Evolutionary conservation across 2,113 vertebrate genomes (phyloP), one percentile per base, ranked within the genome.

Genomic region (Orycteropus afer): DNA sequence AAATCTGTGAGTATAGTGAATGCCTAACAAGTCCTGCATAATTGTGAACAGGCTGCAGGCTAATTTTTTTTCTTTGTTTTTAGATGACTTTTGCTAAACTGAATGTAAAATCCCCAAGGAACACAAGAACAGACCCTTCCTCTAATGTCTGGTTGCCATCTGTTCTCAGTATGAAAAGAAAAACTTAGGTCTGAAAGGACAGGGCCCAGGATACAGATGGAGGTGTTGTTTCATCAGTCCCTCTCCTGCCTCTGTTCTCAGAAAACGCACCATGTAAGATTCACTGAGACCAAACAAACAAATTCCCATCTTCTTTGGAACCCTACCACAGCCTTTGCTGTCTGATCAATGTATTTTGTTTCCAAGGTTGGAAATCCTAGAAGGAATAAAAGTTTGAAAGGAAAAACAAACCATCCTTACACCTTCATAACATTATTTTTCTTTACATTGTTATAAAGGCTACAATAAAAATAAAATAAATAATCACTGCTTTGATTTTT

Each of bases 141-240:
- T 96, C 95, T 97, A 98, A 92, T 97, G 98, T 98, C 98, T 98
- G 98, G 97, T 98, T 98, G 97, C 98, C 98, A 98, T 99, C 98
- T 99, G 98, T 98, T 98, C 98, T 98, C 98, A 97, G 45, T 37
- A 29, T 80, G 71, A 95, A 93, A 96, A 85, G 91, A 96, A 96
- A 89, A 69, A 34, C 40, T 11, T 71, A 17, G 74, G 57, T 94
- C 40, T 74, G 92, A 91, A 93, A 96, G 91, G 91, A 55, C 65
- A 91, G 73, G n/a, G 45, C 55, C 37, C 34, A 80, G 81, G 71
- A 67, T 83, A 77, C 61, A 95, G 79, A 95, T 10, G 51, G 71
- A 88, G 51, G 51, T 69, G n/a, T 76, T 91, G 32, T 34, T 86
- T 74, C 7, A 1, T 49, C n/a, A 80, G 78, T 45, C 69, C 42